Conservation (phyloP, 2,888 invertebrate species). For the Zygogramma bicolorata region DNA sequence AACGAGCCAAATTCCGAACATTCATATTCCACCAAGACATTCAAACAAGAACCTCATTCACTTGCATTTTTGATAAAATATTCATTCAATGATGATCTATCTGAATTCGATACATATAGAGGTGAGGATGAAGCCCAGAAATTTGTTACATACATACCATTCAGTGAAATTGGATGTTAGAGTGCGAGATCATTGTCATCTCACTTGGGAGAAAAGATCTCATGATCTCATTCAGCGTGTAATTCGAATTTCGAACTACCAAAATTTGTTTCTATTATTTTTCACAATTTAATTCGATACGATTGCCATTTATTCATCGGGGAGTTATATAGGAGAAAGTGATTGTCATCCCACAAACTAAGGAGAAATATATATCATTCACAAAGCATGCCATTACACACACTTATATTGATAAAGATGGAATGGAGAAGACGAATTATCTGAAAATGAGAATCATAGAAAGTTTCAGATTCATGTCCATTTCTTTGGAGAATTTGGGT, state of each 20-base stretch:
- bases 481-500: neutral
- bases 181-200: neutral
- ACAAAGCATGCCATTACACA: neutral
- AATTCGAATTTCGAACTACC: constrained; percentile 3
- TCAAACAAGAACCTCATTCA: neutral
- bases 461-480: neutral
- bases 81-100: neutral
- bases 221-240: neutral
- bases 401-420: neutral
- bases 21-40: neutral
- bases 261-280: constrained; percentile 17
- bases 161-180: neutral
- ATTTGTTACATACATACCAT: too few relatives aligned
- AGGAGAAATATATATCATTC: neutral
- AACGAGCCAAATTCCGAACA: neutral
- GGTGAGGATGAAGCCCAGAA: neutral
- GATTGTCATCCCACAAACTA: neutral
- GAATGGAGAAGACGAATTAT: neutral
- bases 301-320: constrained; percentile 23
- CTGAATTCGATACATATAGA: neutral
- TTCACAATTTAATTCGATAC: constrained; percentile 17
- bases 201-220: neutral
- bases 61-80: neutral
- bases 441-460: neutral
- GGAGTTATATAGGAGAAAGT: neutral